Evolutionary conservation across 2,113 vertebrate genomes (phyloP), one percentile per base, ranked within the genome.

Genomic region (Cyanistes caeruleus): DNA sequence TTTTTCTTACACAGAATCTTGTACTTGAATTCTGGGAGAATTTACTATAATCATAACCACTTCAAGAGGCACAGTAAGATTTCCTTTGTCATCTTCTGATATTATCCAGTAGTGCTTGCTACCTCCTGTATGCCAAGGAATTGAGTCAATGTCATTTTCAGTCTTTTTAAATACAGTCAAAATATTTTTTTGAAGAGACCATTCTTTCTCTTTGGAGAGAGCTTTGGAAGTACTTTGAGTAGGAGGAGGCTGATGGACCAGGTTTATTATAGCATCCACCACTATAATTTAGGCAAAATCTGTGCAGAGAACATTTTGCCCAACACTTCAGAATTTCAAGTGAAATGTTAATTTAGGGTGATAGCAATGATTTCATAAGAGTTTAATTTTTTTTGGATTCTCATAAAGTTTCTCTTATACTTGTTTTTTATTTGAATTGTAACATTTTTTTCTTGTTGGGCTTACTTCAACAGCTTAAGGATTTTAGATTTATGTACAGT

Each of bases 151-250:
- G 41, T 83, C 2, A 58, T 53, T 90, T 88, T 89, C 76, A 62
- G 51, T 67, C 37, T 67, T 64, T 69, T 77, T 37, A 91, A 77
- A 39, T 51, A 30, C 35, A 84, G 37, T 67, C 20, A 63, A 11
- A 69, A 17, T 80, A 48, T 11, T 88, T 22, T 23, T 94, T 83
- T 86, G 37, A 39, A 67, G n/a, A 84, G 37, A 35, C 39, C 43
- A 13, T 77, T 81, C 76, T 62, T 77, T 80, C 48, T 90, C n/a
- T 84, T 73, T 70, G 37, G 25, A 87, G 73, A 81, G 84, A 84
- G 51, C 55, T 74, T 72, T 85, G 58, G 27, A 68, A 87, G 11
- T 85, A 43, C 33, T 92, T 73, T 65, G 64, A 70, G 79, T 69
- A 81, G 51, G 62, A 85, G 51, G 55, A 81, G 13, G 81, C 69